phyloP scores from a whole-genome alignment of 2,797 vertebrate species.

The Notoglanidium macrostoma region DNA sequence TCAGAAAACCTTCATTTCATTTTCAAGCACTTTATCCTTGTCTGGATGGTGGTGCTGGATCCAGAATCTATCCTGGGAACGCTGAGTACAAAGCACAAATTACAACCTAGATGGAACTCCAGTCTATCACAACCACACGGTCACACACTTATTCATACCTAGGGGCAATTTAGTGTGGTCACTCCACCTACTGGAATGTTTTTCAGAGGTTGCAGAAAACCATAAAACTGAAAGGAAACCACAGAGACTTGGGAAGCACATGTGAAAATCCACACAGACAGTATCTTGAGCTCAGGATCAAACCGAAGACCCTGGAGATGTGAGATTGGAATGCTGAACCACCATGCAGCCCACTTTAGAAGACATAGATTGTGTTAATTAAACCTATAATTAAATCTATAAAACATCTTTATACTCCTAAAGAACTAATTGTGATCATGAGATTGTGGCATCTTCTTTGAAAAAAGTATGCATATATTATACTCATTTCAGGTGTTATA shows the following conservation, averaged over 20 bases:
- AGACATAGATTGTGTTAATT: background rate
- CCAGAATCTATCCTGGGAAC: background rate
- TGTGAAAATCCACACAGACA: background rate
- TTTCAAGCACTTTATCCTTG: background rate
- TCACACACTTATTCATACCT: constrained; percentile 4
- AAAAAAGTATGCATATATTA: background rate
- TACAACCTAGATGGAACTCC: background rate
- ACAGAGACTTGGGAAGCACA: background rate
- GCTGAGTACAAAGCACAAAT: background rate
- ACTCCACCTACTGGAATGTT: background rate
- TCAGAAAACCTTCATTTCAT: background rate
- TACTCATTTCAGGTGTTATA: background rate
- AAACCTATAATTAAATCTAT: background rate
- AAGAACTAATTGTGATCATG: background rate
- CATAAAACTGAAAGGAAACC: background rate
- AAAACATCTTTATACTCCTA: background rate
- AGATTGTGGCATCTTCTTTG: background rate
- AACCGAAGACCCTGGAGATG: background rate
- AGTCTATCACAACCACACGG: background rate
- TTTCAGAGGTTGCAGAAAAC: background rate
- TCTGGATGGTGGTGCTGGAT: background rate
- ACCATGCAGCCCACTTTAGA: background rate
- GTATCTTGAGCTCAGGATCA: background rate
- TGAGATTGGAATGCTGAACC: too few species aligned
- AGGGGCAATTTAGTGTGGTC: background rate